phyloP scores from a whole-genome alignment of 2,888 invertebrate species.

The Cantharis lateralis region DNA sequence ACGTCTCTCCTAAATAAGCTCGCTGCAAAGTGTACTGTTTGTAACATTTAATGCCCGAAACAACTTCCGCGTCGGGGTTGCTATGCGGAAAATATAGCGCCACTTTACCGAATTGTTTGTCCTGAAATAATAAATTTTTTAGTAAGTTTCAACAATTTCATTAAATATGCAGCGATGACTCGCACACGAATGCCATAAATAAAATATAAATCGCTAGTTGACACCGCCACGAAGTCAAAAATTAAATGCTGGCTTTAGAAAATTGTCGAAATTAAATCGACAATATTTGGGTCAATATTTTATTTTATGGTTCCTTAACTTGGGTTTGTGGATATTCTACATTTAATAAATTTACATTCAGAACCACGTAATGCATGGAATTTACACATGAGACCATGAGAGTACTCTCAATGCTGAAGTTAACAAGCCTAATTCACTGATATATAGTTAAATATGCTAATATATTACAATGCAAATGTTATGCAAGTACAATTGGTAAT shows the following conservation, averaged over 20 bases:
- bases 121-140: conserved; percentile 58
- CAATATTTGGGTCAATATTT: background rate
- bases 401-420: background rate
- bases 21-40: conserved; percentile 76
- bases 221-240: background rate
- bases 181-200: background rate
- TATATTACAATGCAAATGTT: background rate
- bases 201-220: background rate
- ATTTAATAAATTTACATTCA: background rate
- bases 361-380: background rate
- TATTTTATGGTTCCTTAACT: background rate
- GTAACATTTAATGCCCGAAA: conserved; percentile 78
- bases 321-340: background rate
- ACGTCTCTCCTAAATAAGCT: conserved; percentile 86
- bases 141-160: background rate
- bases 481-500: background rate
- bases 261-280: background rate
- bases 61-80: conserved; percentile 74
- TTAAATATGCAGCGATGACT: background rate
- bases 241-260: background rate
- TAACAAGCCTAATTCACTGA: background rate
- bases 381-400: background rate
- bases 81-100: conserved; percentile 77
- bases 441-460: background rate
- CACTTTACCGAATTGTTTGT: conserved; percentile 85